Percentiles rank a stretch among this genome's conserved stretches.
Evolutionary conservation across 2,113 vertebrate species (phyloP).

Genomic region (Epinephelus cyanopodus): DNA sequence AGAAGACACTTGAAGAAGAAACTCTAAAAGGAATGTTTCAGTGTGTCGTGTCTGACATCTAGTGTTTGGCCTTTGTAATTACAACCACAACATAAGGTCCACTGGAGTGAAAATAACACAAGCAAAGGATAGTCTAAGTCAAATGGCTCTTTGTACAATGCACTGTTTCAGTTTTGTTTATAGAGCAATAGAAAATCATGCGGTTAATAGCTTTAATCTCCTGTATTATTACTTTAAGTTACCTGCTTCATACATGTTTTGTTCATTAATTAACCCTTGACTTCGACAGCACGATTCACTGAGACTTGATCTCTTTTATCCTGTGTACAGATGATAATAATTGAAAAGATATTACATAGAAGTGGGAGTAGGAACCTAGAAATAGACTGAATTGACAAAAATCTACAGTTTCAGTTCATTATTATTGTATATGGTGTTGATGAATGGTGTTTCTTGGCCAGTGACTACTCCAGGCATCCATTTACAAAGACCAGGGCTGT

Average conservation of each 20-base stretch:
- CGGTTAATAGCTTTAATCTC: neutral
- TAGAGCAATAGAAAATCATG: neutral
- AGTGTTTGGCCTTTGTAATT: constrained; percentile 48
- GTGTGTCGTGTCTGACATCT: constrained; percentile 54
- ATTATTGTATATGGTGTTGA: neutral
- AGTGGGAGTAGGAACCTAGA: neutral
- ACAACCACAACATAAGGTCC: neutral
- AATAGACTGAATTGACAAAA: neutral
- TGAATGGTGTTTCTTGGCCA: neutral
- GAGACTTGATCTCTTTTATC: neutral
- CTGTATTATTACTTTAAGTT: neutral
- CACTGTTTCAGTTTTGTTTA: neutral
- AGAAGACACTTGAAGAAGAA: neutral
- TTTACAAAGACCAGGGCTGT: neutral
- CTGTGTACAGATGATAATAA: neutral
- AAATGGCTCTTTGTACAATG: neutral
- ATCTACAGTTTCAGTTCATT: neutral
- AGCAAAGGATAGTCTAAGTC: neutral
- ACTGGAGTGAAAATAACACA: neutral
- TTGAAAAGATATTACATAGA: neutral
- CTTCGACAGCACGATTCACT: neutral
- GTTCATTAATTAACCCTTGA: neutral
- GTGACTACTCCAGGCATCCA: neutral
- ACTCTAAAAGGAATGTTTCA: neutral
- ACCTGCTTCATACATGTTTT: too few species aligned